Evolutionary conservation across 2,888 invertebrate genomes (phyloP).

Genomic region (Gandaritis pyraliata): DNA sequence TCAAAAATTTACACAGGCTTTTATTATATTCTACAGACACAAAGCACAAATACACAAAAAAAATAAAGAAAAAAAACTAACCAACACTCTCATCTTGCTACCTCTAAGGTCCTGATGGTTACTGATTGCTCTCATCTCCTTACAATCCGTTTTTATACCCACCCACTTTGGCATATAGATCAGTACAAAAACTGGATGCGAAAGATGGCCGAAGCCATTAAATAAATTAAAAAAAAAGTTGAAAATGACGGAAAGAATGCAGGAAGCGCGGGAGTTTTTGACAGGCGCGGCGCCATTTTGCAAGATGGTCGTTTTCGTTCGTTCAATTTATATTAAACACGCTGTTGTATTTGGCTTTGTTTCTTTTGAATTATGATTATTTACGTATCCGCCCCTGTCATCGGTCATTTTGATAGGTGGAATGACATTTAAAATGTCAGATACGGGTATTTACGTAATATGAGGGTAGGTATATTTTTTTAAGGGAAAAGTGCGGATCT

Average conservation of each 20-base stretch:
- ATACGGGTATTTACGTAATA: no score
- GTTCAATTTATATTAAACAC: slow-evolving; percentile 26
- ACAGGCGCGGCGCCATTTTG: slow-evolving; percentile 52
- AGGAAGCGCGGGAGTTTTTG: slow-evolving; percentile 75
- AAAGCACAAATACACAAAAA: background rate
- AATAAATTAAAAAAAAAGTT: slow-evolving; percentile 45
- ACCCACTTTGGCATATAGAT: slow-evolving; percentile 59
- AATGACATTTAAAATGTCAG: no score
- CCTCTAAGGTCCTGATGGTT: slow-evolving; percentile 63
- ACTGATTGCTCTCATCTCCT: slow-evolving; percentile 65
- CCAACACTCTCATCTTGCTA: slow-evolving; percentile 78
- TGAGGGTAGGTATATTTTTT: background rate
- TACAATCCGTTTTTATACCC: slow-evolving; percentile 69
- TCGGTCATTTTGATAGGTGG: no score
- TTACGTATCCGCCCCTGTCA: no score
- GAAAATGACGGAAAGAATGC: slow-evolving; percentile 68
- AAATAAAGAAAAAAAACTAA: slow-evolving; percentile 52
- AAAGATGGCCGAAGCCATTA: slow-evolving; percentile 48
- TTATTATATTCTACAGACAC: slow-evolving; percentile 1
- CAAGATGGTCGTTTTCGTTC: slow-evolving; percentile 37
- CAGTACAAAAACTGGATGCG: slow-evolving; percentile 50
- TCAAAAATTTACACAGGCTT: no score
- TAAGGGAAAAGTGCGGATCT: no score
- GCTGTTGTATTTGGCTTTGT: background rate
- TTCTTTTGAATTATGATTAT: background rate